phyloP scores from a whole-genome alignment of 2,888 invertebrate species.

The Notodromas monacha region DNA sequence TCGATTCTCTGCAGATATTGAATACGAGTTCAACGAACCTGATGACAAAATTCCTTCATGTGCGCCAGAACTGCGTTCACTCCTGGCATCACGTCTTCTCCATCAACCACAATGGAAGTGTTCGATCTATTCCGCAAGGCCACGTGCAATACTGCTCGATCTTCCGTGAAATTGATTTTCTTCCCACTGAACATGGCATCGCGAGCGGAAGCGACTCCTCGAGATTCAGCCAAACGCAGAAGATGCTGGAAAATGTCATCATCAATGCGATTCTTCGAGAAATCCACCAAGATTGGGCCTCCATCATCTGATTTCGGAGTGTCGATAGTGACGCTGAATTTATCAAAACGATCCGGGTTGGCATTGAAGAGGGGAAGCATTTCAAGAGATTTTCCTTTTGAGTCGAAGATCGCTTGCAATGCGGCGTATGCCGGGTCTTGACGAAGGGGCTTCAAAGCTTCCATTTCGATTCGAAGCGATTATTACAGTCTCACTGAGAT shows the following conservation, averaged over 20 bases:
- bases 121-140: conserved; percentile 63
- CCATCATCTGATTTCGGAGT: conserved; percentile 59
- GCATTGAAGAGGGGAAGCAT: conserved; percentile 1
- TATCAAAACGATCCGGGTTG: background rate
- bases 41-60: conserved; percentile 66
- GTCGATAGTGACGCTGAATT: conserved; percentile 29
- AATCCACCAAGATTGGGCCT: conserved; percentile 74
- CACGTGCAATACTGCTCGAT: conserved; percentile 70
- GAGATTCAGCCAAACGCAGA: conserved; percentile 36
- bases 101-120: conserved; percentile 41
- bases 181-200: conserved; percentile 72
- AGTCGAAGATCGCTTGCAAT: no score
- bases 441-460: no score
- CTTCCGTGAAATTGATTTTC: conserved; percentile 89
- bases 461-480: no score
- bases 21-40: conserved; percentile 24
- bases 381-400: conserved; percentile 6
- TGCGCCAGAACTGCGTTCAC: conserved; percentile 66
- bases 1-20: conserved; percentile 7
- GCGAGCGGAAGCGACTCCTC: conserved; percentile 50
- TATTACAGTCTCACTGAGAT: no score
- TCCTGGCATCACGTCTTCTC: conserved; percentile 64
- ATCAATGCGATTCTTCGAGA: conserved; percentile 75
- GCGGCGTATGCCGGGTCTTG: no score
- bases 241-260: conserved; percentile 36